phyloP scores from a whole-genome alignment of 1,140 invertebrate genomes.

The Melanaphis sacchari region DNA sequence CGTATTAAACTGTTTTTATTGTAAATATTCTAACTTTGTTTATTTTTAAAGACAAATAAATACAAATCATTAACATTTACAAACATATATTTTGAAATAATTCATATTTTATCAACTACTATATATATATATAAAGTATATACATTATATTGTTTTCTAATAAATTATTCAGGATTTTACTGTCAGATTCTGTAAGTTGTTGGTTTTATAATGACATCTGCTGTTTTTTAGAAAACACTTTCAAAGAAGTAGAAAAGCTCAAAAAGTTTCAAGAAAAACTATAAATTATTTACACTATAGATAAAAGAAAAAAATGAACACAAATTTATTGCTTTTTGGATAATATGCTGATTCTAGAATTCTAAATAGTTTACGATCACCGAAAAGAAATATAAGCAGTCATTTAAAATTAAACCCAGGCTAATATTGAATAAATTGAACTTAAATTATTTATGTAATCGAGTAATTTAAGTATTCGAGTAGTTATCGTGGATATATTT shows the following conservation, averaged over 20 bases:
- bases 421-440: background rate
- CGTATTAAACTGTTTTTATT: background rate
- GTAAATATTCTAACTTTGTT: background rate
- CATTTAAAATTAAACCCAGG: background rate
- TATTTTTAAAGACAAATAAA: background rate
- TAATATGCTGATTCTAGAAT: background rate
- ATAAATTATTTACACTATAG: slow-evolving; percentile 4
- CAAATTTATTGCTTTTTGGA: background rate
- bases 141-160: background rate
- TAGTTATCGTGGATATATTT: background rate
- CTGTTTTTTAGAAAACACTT: background rate
- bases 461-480: background rate
- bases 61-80: background rate
- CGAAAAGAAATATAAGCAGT: background rate
- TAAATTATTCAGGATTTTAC: slow-evolving; percentile 4
- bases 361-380: background rate
- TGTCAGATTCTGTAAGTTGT: background rate
- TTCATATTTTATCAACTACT: no score
- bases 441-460: background rate
- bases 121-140: background rate
- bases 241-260: background rate
- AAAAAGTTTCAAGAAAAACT: background rate
- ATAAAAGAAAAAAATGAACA: background rate
- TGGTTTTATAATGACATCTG: slow-evolving; percentile 15
- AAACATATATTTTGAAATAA: background rate